These are phyloP conservation scores for Sitta europaea DNA, from an alignment of 2,113 vertebrate species.

Conservation along the genomic window DNA sequence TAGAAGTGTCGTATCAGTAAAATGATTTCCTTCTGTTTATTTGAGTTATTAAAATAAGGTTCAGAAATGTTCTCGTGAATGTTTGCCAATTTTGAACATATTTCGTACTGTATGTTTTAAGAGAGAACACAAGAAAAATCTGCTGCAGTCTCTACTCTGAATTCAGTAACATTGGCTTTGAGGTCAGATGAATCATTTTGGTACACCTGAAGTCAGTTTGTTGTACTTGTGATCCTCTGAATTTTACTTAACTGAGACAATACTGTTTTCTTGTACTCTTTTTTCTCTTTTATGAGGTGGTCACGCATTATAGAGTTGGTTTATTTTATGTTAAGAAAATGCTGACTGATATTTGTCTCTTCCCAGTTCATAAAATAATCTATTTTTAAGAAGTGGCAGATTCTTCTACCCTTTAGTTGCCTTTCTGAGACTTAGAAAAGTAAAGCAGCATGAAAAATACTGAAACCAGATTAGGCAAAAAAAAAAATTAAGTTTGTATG, in stretches of 20 bases:
- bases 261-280: background rate
- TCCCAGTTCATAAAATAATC: background rate
- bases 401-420: background rate
- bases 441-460: background rate
- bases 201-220: accelerated
- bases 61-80: background rate
- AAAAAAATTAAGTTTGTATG: background rate
- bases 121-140: background rate
- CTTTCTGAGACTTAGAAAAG: background rate
- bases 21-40: background rate
- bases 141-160: background rate
- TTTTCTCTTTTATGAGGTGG: background rate
- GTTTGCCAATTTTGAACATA: background rate
- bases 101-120: background rate
- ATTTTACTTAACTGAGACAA: background rate
- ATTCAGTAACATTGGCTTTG: background rate
- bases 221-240: background rate
- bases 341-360: background rate
- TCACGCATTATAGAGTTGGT: background rate
- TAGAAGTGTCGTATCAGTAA: background rate
- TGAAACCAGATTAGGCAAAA: background rate
- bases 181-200: background rate
- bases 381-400: background rate
- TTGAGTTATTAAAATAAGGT: background rate
- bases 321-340: background rate